phyloP scores from a whole-genome alignment of 2,797 vertebrate species.

The Nasua narica region DNA sequence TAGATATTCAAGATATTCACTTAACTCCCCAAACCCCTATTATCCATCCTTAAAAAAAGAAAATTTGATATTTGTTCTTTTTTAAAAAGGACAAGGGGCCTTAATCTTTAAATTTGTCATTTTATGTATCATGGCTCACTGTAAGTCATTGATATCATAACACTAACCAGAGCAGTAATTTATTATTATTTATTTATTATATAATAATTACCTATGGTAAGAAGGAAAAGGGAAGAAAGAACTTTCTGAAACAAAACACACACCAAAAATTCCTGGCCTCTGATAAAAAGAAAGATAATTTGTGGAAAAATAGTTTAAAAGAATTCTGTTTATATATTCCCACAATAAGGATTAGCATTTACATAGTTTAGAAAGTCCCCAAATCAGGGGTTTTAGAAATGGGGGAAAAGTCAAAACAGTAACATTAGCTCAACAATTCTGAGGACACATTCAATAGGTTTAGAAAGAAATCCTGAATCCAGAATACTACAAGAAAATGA shows the following conservation, averaged over 20 bases:
- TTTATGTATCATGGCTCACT: constrained; percentile 14
- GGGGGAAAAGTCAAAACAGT: background rate
- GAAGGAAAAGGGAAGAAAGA: constrained; percentile 32
- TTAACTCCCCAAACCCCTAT: background rate
- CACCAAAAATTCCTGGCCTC: background rate
- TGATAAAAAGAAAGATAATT: constrained; percentile 41
- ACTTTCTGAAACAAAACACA: constrained; percentile 54
- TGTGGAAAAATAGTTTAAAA: constrained; percentile 23
- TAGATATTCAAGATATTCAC: background rate
- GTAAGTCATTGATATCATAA: constrained; percentile 65
- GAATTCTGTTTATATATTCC: constrained; percentile 39
- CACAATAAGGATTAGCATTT: constrained; percentile 41
- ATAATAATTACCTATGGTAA: constrained; percentile 34
- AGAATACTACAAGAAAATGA: constrained; percentile 39
- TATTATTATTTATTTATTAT: background rate
- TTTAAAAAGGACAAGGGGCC: background rate
- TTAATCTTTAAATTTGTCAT: constrained; percentile 15
- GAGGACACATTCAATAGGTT: constrained; percentile 3
- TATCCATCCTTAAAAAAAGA: constrained; percentile 11
- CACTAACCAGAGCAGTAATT: constrained; percentile 31
- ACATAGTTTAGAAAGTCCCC: background rate
- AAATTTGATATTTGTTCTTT: background rate
- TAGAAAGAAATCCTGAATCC: constrained; percentile 41
- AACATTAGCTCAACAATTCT: constrained; percentile 32
- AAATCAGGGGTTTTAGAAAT: constrained; percentile 35